Percentiles rank a stretch among this genome's conserved stretches.
Evolutionary conservation across 1,140 invertebrate species (phyloP).

Genomic region (Brachionus paranguensis): DNA sequence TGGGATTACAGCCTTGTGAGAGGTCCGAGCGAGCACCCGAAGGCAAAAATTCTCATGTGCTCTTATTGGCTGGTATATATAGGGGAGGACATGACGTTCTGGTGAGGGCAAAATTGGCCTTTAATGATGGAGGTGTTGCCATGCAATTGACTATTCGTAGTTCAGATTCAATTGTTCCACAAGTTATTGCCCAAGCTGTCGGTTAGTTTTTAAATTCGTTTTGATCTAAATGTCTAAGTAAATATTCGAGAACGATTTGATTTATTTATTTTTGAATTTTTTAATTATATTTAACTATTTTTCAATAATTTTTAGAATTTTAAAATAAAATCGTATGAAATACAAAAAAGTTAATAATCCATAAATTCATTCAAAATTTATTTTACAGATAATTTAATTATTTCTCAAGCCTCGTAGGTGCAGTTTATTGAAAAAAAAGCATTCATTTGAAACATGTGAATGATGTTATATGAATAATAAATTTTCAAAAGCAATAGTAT

Average conservation of each 20-base stretch:
- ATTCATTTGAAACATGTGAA: too few relatives aligned
- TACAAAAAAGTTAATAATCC: background rate
- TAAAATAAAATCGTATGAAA: conserved; percentile 22
- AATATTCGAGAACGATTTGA: background rate
- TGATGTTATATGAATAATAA: too few relatives aligned
- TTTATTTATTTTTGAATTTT: conserved; percentile 1
- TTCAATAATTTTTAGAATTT: conserved; percentile 3
- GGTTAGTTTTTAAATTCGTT: conserved; percentile 42
- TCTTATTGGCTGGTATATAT: conserved; percentile 75
- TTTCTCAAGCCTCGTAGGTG: too few relatives aligned
- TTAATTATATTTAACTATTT: background rate
- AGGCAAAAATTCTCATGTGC: conserved; percentile 71
- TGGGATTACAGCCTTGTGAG: conserved; percentile 81
- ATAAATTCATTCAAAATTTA: background rate
- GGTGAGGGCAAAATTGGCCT: conserved; percentile 72
- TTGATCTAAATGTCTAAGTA: background rate
- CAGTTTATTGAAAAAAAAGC: too few relatives aligned
- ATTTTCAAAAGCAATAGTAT: too few relatives aligned
- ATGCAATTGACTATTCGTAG: conserved; percentile 67
- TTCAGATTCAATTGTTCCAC: conserved; percentile 63
- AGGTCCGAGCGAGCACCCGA: conserved; percentile 75
- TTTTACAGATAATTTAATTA: background rate
- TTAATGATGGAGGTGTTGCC: conserved; percentile 47
- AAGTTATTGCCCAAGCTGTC: conserved; percentile 65
- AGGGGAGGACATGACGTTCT: conserved; percentile 81